These are phyloP conservation scores for Eupithecia insigniata DNA, from an alignment of 2,888 invertebrate species.

Conservation along the genomic window DNA sequence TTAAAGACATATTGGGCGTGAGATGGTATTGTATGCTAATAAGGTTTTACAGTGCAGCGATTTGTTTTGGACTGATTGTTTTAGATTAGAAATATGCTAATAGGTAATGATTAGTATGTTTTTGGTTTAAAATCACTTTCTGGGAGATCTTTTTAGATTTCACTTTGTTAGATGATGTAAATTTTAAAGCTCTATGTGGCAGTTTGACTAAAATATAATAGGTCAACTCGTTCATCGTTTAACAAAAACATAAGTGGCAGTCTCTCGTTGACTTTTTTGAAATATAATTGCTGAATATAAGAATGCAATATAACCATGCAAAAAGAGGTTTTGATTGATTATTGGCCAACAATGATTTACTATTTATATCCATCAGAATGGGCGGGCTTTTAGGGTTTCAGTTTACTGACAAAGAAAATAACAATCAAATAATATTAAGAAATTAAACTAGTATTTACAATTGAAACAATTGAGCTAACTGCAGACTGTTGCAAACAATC, in stretches of 20 bases:
- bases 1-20: slow-evolving; percentile 7
- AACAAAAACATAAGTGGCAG: not conserved
- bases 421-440: too few species aligned
- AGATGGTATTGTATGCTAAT: slow-evolving; percentile 13
- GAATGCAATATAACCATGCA: not conserved
- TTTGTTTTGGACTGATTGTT: not conserved
- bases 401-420: too few species aligned
- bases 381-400: not conserved
- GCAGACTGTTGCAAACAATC: too few species aligned
- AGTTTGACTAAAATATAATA: not conserved
- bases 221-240: not conserved
- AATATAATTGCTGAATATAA: not conserved
- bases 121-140: not conserved
- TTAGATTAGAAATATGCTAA: not conserved
- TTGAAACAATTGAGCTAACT: too few species aligned
- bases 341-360: not conserved
- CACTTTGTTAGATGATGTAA: not conserved
- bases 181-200: not conserved
- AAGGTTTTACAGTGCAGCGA: not conserved
- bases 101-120: not conserved
- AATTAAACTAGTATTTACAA: too few species aligned
- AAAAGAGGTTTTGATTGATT: not conserved
- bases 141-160: not conserved
- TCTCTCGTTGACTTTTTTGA: not conserved
- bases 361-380: not conserved